These are phyloP conservation scores for Nothoprocta pentlandii DNA, from an alignment of 2,113 vertebrate species.

Conservation along the genomic window DNA sequence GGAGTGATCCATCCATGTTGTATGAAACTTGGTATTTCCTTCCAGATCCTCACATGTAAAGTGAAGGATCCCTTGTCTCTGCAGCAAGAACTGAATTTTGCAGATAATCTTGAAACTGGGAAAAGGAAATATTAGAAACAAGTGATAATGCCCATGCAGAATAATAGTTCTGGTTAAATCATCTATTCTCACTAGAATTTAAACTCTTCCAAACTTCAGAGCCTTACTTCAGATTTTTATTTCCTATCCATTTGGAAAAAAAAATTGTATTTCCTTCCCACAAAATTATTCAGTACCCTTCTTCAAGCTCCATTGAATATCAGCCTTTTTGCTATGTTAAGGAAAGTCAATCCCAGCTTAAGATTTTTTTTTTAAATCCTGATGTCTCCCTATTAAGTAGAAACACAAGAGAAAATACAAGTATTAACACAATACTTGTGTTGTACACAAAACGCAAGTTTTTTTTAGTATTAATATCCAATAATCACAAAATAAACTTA, in stretches of 20 bases:
- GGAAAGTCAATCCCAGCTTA: not conserved
- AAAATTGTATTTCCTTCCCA: not conserved
- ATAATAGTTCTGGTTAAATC: not conserved
- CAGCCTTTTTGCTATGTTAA: not conserved
- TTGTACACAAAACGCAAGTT: no score
- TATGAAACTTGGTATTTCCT: not conserved
- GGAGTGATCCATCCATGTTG: not conserved
- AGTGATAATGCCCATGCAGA: not conserved
- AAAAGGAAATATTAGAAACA: not conserved
- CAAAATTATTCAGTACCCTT: not conserved
- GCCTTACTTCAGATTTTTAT: not conserved
- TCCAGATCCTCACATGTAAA: not conserved
- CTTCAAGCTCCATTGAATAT: not conserved
- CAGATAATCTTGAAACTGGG: not conserved
- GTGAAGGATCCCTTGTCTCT: not conserved
- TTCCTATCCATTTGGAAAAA: not conserved
- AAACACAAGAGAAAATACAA: not conserved
- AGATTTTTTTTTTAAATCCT: not conserved
- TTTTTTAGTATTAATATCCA: not conserved
- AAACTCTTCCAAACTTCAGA: not conserved
- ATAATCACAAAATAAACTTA: not conserved
- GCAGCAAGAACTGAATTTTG: conserved; percentile 27
- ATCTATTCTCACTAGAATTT: not conserved
- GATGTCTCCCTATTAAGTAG: not conserved
- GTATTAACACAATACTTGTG: no score